These are phyloP conservation scores for Plotosus lineatus DNA, from an alignment of 2,113 vertebrate genomes.

Conservation along the genomic window DNA sequence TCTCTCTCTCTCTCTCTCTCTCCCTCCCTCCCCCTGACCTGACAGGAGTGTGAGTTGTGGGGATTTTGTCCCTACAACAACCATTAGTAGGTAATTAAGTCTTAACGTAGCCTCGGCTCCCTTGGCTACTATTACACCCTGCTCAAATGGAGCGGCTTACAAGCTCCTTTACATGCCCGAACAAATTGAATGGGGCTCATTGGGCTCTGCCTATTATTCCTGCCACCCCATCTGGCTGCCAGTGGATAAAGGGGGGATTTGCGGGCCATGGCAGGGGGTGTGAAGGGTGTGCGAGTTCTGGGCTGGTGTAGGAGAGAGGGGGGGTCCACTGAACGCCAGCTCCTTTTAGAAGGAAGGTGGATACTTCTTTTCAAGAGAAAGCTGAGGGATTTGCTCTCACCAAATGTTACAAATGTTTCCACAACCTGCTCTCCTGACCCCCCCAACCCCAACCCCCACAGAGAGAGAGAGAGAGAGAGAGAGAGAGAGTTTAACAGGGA, in stretches of 20 bases:
- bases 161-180: slow-evolving; percentile 85
- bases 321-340: slow-evolving; percentile 63
- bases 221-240: slow-evolving; percentile 79
- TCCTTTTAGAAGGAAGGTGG: slow-evolving; percentile 54
- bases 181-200: slow-evolving; percentile 86
- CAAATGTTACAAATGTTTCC: slow-evolving; percentile 86
- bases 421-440: slow-evolving; percentile 81
- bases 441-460: slow-evolving; percentile 11
- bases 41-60: slow-evolving; percentile 53
- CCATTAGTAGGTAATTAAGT: slow-evolving; percentile 94
- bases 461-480: neutral
- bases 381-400: slow-evolving; percentile 71
- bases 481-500: neutral
- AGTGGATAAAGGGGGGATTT: slow-evolving; percentile 79
- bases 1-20: neutral
- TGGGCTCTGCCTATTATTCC: slow-evolving; percentile 75
- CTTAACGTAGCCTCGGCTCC: slow-evolving; percentile 84
- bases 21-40: slow-evolving; percentile 4
- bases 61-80: slow-evolving; percentile 79
- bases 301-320: slow-evolving; percentile 52
- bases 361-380: slow-evolving; percentile 72
- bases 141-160: slow-evolving; percentile 76
- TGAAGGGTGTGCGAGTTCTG: slow-evolving; percentile 56
- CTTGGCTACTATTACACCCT: slow-evolving; percentile 82
- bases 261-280: slow-evolving; percentile 75